Evolutionary conservation across 2,888 invertebrate species (phyloP).

Genomic region (Eucriotettix oculatus): DNA sequence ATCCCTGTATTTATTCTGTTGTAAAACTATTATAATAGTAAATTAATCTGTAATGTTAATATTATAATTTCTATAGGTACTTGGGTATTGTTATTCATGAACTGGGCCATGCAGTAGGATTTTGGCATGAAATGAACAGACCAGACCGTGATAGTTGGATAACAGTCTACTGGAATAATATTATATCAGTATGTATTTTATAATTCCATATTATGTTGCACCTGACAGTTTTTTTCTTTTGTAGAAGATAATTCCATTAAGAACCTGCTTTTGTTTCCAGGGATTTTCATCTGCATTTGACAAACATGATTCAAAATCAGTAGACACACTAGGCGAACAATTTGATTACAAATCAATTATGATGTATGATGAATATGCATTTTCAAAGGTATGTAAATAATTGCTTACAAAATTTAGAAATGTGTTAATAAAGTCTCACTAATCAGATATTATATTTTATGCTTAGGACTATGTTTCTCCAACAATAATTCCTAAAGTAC

Average conservation of each 20-base stretch:
- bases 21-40: too few species aligned
- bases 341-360: slow-evolving; percentile 29
- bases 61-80: slow-evolving; percentile 9
- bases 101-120: slow-evolving; percentile 28
- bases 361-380: slow-evolving; percentile 29
- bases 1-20: too few species aligned
- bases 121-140: slow-evolving; percentile 32
- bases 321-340: slow-evolving; percentile 17
- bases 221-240: neutral
- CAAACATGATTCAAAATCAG: slow-evolving; percentile 12
- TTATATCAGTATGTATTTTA: slow-evolving; percentile 19
- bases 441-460: neutral
- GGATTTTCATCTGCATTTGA: slow-evolving; percentile 16
- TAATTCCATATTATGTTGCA: neutral
- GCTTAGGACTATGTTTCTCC: slow-evolving; percentile 18
- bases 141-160: slow-evolving; percentile 28
- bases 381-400: slow-evolving; percentile 21
- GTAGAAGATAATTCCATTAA: neutral
- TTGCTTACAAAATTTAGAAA: neutral
- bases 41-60: neutral
- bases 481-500: slow-evolving; percentile 16
- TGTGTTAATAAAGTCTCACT: neutral
- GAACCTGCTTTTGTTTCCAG: slow-evolving; percentile 8
- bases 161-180: slow-evolving; percentile 23
- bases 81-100: slow-evolving; percentile 30